Conservation (phyloP, 2,113 vertebrate species). For the Corythaeola cristata region DNA sequence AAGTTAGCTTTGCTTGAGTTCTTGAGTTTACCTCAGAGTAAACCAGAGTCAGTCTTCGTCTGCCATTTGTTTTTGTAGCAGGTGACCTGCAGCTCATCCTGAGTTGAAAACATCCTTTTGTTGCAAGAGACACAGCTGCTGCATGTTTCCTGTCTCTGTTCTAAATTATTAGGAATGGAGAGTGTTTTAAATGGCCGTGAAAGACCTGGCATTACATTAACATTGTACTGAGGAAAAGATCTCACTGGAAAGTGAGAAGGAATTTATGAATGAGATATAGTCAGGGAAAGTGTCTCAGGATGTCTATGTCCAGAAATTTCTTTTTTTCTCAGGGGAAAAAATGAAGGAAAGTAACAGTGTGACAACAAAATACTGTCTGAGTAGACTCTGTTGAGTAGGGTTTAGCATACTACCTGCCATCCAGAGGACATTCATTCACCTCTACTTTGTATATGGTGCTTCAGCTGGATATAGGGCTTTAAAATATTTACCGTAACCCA, state of each 20-base stretch:
- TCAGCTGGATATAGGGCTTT: neutral
- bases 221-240: neutral
- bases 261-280: neutral
- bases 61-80: neutral
- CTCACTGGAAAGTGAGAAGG: neutral
- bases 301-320: neutral
- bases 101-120: neutral
- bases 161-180: neutral
- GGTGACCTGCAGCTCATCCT: neutral
- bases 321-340: neutral
- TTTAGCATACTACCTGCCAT: neutral
- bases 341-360: neutral
- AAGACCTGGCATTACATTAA: neutral
- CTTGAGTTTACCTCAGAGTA: neutral
- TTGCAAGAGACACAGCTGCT: neutral
- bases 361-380: neutral
- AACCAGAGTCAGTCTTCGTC: neutral
- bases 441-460: neutral
- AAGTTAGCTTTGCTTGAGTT: neutral
- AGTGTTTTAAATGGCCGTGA: neutral
- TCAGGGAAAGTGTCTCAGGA: neutral
- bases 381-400: neutral
- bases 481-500: slow-evolving; percentile 43
- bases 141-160: neutral
- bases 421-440: neutral